phyloP scores from a whole-genome alignment of 2,797 vertebrate species.

The Cuculus canorus region DNA sequence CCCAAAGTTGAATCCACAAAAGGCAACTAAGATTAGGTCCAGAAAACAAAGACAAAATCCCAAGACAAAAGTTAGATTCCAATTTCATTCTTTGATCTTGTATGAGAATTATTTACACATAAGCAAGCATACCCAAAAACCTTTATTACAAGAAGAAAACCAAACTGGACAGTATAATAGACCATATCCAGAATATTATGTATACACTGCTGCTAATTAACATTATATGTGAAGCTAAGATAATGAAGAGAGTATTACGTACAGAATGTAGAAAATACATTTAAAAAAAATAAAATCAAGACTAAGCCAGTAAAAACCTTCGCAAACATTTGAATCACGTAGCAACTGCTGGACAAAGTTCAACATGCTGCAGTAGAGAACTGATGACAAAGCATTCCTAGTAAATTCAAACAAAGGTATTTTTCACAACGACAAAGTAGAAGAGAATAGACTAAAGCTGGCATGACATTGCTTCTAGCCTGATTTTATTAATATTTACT shows the following conservation, averaged over 20 bases:
- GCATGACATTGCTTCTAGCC: background rate
- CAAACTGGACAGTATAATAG: background rate
- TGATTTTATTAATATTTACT: background rate
- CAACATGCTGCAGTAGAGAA: background rate
- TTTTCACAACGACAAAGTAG: background rate
- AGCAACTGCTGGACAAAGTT: background rate
- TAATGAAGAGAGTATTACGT: background rate
- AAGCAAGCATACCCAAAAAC: background rate
- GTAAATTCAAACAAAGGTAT: background rate
- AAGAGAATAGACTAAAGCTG: background rate
- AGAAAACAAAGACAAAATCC: background rate
- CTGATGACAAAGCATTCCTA: background rate
- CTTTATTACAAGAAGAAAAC: background rate
- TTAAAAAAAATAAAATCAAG: background rate
- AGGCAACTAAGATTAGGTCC: background rate
- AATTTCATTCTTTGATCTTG: background rate
- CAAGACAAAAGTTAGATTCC: background rate
- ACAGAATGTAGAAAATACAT: background rate
- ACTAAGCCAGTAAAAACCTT: background rate
- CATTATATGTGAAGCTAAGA: background rate
- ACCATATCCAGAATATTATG: background rate
- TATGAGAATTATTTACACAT: background rate
- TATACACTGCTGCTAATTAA: background rate
- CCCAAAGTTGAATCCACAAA: background rate
- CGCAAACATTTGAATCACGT: background rate